Evolutionary conservation across 2,888 invertebrate genomes (phyloP).

Genomic region (Xylophagus ater): DNA sequence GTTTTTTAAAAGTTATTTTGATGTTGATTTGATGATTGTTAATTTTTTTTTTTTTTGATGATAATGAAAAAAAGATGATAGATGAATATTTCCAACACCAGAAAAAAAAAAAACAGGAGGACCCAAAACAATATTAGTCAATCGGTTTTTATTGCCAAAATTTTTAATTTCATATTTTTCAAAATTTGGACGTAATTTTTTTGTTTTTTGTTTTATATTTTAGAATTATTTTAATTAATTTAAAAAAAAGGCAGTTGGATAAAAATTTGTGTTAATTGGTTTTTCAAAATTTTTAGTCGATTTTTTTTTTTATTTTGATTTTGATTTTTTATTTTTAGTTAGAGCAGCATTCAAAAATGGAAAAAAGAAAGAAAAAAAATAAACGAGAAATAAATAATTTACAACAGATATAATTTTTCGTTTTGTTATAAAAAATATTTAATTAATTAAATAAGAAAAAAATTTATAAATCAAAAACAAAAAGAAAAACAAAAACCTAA

Average conservation of each 20-base stretch:
- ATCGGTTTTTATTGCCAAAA: slow-evolving; percentile 5
- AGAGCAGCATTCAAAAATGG: slow-evolving; percentile 24
- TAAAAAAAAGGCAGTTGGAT: too few species aligned
- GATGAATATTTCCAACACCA: too few species aligned
- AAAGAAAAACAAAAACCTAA: too few species aligned
- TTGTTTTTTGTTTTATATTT: slow-evolving; percentile 6
- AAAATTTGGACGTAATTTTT: slow-evolving; percentile 7
- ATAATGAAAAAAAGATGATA: too few species aligned
- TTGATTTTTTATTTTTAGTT: slow-evolving; percentile 13
- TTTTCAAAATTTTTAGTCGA: too few species aligned
- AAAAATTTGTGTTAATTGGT: slow-evolving; percentile 5
- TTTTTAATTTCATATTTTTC: too few species aligned
- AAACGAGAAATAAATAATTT: slow-evolving; percentile 23
- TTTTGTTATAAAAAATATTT: slow-evolving; percentile 15
- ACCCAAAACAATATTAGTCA: slow-evolving; percentile 2
- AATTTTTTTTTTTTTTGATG: too few species aligned
- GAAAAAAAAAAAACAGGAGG: too few species aligned
- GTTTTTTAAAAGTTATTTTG: too few species aligned
- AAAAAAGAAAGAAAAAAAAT: slow-evolving; percentile 22
- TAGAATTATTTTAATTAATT: too few species aligned
- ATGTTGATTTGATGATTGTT: too few species aligned
- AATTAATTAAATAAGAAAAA: slow-evolving; percentile 1
- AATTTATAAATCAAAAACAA: too few species aligned
- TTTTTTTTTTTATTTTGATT: slow-evolving; percentile 15
- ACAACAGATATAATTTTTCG: slow-evolving; percentile 17